These are phyloP conservation scores for Schizaphis graminum DNA, from an alignment of 2,888 invertebrate genomes.

Conservation along the genomic window DNA sequence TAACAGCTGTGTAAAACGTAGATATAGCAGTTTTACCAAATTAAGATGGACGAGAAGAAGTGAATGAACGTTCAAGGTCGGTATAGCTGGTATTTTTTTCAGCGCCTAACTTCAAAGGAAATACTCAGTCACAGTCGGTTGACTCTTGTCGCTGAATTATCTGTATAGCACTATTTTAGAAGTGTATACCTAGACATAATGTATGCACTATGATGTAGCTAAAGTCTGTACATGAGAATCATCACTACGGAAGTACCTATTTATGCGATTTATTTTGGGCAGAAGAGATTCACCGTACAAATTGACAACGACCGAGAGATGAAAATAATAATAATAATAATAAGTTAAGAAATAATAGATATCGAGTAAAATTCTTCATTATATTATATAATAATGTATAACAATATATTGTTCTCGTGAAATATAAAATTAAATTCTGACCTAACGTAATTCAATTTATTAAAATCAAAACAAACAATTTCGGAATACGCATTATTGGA, in stretches of 20 bases:
- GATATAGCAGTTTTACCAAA: slow-evolving; percentile 59
- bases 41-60: slow-evolving; percentile 59
- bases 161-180: neutral
- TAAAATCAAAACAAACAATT: neutral
- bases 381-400: neutral
- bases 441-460: neutral
- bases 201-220: neutral
- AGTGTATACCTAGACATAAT: neutral
- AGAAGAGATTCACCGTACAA: slow-evolving; percentile 1
- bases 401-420: neutral
- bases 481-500: neutral
- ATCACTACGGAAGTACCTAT: slow-evolving; percentile 45
- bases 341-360: neutral
- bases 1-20: slow-evolving; percentile 25
- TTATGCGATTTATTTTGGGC: neutral
- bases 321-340: neutral
- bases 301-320: neutral
- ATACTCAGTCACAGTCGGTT: slow-evolving; percentile 60
- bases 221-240: neutral
- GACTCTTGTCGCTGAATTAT: slow-evolving; percentile 55
- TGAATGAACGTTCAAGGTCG: slow-evolving; percentile 65
- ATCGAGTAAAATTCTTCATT: neutral
- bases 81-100: slow-evolving; percentile 33
- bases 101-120: slow-evolving; percentile 57
- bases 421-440: neutral